Base-by-base conservation (phyloP, 2,888 invertebrate species). In the Eupithecia pulchellata region DNA sequence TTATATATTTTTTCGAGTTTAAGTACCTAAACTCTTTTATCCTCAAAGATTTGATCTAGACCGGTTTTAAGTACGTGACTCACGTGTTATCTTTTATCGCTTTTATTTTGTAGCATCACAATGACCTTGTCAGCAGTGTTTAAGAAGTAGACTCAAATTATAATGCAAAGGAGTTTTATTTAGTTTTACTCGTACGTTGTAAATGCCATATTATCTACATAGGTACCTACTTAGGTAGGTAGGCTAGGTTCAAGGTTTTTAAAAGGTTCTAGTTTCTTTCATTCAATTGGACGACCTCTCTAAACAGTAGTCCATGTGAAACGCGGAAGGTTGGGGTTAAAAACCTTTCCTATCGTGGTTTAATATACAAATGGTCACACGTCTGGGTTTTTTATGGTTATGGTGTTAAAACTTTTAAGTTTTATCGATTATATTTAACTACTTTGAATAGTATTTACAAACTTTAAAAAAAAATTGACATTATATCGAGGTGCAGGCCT, bases 401-500 rank as follows among this genome's bases (percentile, higher is more conserved):
- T n/a, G n/a, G n/a, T n/a, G n/a, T n/a, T 36, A 36, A 36, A 36
- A 36, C 34, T 36, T 36, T 36, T 32, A 6, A 32, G 4, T 34
- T 36, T 36, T 17, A 17, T 5, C 5, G n/a, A n/a, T n/a, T n/a
- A n/a, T n/a, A n/a, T n/a, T n/a, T n/a, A n/a, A n/a, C n/a, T n/a
- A n/a, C n/a, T n/a, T n/a, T n/a, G n/a, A n/a, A n/a, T n/a, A n/a
- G n/a, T n/a, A n/a, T n/a, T n/a, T n/a, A n/a, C n/a, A n/a, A n/a
- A n/a, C n/a, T n/a, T n/a, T n/a, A n/a, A n/a, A n/a, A n/a, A n/a
- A n/a, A n/a, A n/a, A n/a, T n/a, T n/a, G 30, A 30, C 27, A n/a
- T 32, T 29, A n/a, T 58, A 29, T 9, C 32, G 36, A 65, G 61
- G 61, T 66, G 39, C 42, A 60, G 36, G 42, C 4, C 20, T 34